Evolutionary conservation across 2,113 vertebrate genomes (phyloP).

Genomic region (Pachyramphus minor): DNA sequence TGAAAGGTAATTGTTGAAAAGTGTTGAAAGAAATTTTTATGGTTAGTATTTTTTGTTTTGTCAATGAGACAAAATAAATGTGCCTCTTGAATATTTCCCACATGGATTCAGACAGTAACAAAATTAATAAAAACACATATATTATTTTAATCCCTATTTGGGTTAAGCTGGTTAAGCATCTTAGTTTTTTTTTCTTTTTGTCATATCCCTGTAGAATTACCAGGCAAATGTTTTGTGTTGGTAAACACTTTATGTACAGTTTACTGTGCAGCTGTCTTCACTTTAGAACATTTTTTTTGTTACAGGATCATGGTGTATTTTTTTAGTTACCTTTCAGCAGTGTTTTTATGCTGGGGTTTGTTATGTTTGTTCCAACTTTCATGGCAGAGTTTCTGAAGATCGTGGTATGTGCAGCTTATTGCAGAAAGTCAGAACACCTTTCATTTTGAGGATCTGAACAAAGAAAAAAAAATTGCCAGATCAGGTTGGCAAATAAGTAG

Average conservation of each 20-base stretch:
- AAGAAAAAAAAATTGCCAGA: not conserved
- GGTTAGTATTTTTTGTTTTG: constrained; percentile 2
- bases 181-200: not conserved
- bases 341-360: not conserved
- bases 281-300: not conserved
- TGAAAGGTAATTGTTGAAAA: too few species aligned
- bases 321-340: not conserved
- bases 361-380: not conserved
- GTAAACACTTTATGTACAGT: not conserved
- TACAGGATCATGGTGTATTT: not conserved
- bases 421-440: not conserved
- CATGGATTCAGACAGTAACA: not conserved
- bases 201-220: not conserved
- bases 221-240: not conserved
- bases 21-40: not conserved
- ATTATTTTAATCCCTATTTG: not conserved
- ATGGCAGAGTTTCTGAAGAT: not conserved
- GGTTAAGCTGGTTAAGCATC: not conserved
- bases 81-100: not conserved
- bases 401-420: not conserved
- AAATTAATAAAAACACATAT: not conserved
- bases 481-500: not conserved
- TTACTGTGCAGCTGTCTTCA: not conserved
- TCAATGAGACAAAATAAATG: not conserved
- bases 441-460: not conserved